Evolutionary conservation across 2,888 invertebrate species (phyloP).

Genomic region (Caradrina clavipalpis): DNA sequence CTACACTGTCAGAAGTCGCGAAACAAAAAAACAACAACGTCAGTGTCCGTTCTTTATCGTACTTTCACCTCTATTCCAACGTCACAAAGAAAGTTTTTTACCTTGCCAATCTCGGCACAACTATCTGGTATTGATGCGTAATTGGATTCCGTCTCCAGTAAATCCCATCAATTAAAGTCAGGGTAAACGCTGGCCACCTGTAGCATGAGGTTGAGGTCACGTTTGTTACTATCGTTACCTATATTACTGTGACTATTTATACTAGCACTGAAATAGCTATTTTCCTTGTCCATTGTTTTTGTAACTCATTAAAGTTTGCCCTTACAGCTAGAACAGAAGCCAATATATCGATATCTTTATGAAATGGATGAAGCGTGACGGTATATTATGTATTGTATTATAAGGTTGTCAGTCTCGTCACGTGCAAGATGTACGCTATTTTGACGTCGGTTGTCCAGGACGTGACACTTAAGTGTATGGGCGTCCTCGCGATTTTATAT

Average conservation of each 20-base stretch:
- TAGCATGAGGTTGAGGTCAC: slow-evolving; percentile 31
- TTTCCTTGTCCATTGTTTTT: slow-evolving; percentile 59
- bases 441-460: slow-evolving; percentile 67
- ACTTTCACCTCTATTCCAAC: slow-evolving; percentile 69
- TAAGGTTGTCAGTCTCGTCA: slow-evolving; percentile 70
- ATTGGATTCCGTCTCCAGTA: slow-evolving; percentile 53
- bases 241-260: slow-evolving; percentile 36
- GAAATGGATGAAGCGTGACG: slow-evolving; percentile 59
- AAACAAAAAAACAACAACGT: slow-evolving; percentile 57
- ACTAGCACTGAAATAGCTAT: slow-evolving; percentile 48
- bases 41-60: slow-evolving; percentile 61
- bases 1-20: slow-evolving; percentile 36
- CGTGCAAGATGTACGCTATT: slow-evolving; percentile 63
- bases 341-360: slow-evolving; percentile 58
- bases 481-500: slow-evolving; percentile 56
- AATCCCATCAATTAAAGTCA: slow-evolving; percentile 42
- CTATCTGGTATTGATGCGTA: slow-evolving; percentile 20
- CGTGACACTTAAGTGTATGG: slow-evolving; percentile 58
- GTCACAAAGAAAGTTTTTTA: slow-evolving; percentile 52
- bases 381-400: slow-evolving; percentile 73
- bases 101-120: slow-evolving; percentile 17
- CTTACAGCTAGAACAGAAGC: slow-evolving; percentile 47
- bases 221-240: slow-evolving; percentile 18
- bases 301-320: slow-evolving; percentile 56
- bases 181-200: slow-evolving; percentile 40